A percentile compares a stretch with the other conserved stretches of the same genome.
These are phyloP conservation scores for Matsumyia berberina DNA, from an alignment of 2,888 invertebrate species.

Conservation along the genomic window DNA sequence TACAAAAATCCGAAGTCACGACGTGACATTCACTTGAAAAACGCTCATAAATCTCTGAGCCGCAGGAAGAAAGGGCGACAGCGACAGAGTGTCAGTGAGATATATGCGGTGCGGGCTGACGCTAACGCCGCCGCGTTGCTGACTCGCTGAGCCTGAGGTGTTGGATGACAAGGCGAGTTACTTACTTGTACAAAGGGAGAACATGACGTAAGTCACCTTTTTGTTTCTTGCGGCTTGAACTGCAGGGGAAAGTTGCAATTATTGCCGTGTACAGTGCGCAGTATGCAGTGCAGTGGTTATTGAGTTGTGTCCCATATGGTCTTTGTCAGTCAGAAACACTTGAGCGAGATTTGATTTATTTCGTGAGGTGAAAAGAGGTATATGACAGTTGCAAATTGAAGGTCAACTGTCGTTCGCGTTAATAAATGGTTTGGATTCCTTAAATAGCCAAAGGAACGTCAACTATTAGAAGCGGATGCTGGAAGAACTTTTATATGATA, in stretches of 20 bases:
- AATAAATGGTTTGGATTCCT: conserved; percentile 41
- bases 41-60: conserved; percentile 50
- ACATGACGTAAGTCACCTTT: conserved; percentile 56
- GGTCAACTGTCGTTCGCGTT: conserved; percentile 47
- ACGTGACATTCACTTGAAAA: conserved; percentile 60
- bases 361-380: conserved; percentile 50
- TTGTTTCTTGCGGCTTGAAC: conserved; percentile 1
- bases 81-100: conserved; percentile 24
- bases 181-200: conserved; percentile 53
- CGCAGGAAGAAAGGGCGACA: conserved; percentile 48
- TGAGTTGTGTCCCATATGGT: too few relatives aligned
- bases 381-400: conserved; percentile 58
- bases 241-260: conserved; percentile 55
- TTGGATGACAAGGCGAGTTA: conserved; percentile 63
- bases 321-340: too few relatives aligned
- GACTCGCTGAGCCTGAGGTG: conserved; percentile 24
- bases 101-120: background rate
- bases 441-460: background rate
- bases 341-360: conserved; percentile 57
- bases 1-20: conserved; percentile 70
- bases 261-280: background rate
- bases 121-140: too few relatives aligned
- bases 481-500: background rate
- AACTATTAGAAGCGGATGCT: background rate
- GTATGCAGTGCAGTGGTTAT: background rate